Evolutionary conservation across 1,140 invertebrate genomes (phyloP).

Genomic region (Aphaenogaster rudis): DNA sequence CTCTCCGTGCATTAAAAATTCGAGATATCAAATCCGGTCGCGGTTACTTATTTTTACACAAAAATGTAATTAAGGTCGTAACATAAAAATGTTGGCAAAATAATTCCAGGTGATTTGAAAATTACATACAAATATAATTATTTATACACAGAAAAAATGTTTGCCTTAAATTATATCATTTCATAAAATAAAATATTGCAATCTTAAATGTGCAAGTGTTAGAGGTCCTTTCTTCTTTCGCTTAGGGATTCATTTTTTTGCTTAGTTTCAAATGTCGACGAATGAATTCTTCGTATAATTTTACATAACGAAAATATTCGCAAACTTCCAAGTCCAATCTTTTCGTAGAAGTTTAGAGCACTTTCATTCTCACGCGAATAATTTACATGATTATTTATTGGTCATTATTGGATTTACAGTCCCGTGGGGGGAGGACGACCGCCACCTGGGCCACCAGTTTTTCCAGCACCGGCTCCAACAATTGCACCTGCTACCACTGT

Average conservation of each 20-base stretch:
- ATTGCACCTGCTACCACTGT: slow-evolving; percentile 80
- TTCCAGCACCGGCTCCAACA: slow-evolving; percentile 82
- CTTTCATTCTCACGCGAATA: slow-evolving; percentile 9
- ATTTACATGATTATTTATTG: slow-evolving; percentile 34
- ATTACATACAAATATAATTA: slow-evolving; percentile 16
- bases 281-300: background rate
- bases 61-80: background rate
- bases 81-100: slow-evolving; percentile 5
- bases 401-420: slow-evolving; percentile 77
- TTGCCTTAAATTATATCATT: background rate
- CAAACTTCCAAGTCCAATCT: background rate
- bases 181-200: background rate
- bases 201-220: background rate
- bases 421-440: slow-evolving; percentile 83
- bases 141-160: background rate
- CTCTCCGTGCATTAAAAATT: background rate
- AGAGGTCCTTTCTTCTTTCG: background rate
- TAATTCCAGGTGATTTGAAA: background rate
- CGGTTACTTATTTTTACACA: background rate
- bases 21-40: background rate
- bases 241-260: background rate
- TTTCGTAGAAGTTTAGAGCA: background rate
- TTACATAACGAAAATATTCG: background rate
- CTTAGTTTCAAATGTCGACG: background rate
- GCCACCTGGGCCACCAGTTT: slow-evolving; percentile 85